These are phyloP conservation scores for Blennius ocellaris DNA, from an alignment of 2,113 vertebrate genomes.

Conservation along the genomic window DNA sequence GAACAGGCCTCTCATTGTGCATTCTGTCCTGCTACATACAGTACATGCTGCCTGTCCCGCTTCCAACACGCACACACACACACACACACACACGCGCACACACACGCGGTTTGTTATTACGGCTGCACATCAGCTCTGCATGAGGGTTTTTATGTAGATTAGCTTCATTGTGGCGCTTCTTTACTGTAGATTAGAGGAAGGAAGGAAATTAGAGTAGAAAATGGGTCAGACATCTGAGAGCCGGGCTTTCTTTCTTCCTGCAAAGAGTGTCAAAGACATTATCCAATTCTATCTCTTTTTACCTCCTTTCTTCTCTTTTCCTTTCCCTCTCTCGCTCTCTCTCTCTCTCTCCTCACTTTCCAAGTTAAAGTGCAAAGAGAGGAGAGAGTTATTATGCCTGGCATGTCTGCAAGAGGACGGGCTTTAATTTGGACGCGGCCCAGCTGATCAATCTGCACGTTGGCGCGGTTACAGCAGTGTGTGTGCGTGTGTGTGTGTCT, in stretches of 20 bases:
- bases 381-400: slow-evolving; percentile 71
- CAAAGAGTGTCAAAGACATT: slow-evolving; percentile 52
- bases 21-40: slow-evolving; percentile 32
- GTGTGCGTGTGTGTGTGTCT: slow-evolving; percentile 30
- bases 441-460: slow-evolving; percentile 74
- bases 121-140: neutral
- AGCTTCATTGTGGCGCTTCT: slow-evolving; percentile 13
- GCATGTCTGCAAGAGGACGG: slow-evolving; percentile 60
- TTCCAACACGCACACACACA: slow-evolving; percentile 15
- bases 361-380: slow-evolving; percentile 51
- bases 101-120: neutral
- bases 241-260: slow-evolving; percentile 46
- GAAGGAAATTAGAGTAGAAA: slow-evolving; percentile 47
- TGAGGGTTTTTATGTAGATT: neutral
- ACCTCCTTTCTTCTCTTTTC: neutral
- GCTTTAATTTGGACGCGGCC: slow-evolving; percentile 67
- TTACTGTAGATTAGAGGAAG: slow-evolving; percentile 55
- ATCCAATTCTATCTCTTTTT: slow-evolving; percentile 39
- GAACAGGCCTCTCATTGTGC: slow-evolving; percentile 46
- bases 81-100: slow-evolving; percentile 17
- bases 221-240: slow-evolving; percentile 74
- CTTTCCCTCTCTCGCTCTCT: neutral
- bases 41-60: slow-evolving; percentile 1
- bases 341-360: slow-evolving; percentile 4
- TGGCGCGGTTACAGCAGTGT: slow-evolving; percentile 62